These are phyloP conservation scores for Calameuta idolon DNA, from an alignment of 2,888 invertebrate genomes.

Conservation along the genomic window DNA sequence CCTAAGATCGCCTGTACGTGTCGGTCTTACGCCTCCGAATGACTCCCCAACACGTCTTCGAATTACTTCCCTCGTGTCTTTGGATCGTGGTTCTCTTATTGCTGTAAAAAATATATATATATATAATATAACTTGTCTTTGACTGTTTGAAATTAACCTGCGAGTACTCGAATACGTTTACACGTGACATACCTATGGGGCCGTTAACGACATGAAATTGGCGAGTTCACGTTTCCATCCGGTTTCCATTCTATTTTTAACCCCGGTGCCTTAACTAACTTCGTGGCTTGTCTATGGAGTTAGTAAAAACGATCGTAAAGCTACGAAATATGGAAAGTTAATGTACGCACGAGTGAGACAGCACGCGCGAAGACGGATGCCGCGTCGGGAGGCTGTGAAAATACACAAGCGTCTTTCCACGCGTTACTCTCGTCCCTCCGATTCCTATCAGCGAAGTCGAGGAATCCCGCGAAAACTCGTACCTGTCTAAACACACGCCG, in stretches of 20 bases:
- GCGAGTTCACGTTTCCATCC: conserved; percentile 3
- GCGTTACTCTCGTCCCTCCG: background rate
- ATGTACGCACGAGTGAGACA: conserved; percentile 19
- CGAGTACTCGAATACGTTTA: background rate
- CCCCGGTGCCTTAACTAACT: background rate
- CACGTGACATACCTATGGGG: background rate
- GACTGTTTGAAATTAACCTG: background rate
- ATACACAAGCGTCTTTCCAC: background rate
- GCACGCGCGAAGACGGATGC: background rate
- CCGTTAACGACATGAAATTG: background rate
- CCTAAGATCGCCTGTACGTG: background rate
- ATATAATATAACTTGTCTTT: background rate
- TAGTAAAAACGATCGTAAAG: conserved; percentile 33
- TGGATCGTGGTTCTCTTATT: background rate
- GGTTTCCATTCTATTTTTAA: conserved; percentile 5
- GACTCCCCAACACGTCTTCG: background rate
- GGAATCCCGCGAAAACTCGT: background rate
- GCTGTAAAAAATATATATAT: background rate
- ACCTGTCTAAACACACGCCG: background rate
- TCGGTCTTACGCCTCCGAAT: background rate
- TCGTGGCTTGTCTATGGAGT: conserved; percentile 1
- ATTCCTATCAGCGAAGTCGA: background rate
- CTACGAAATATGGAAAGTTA: conserved; percentile 27
- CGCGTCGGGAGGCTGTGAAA: background rate
- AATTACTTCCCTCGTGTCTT: background rate